phyloP scores from a whole-genome alignment of 2,797 vertebrate species.

The Esox masquinongy region DNA sequence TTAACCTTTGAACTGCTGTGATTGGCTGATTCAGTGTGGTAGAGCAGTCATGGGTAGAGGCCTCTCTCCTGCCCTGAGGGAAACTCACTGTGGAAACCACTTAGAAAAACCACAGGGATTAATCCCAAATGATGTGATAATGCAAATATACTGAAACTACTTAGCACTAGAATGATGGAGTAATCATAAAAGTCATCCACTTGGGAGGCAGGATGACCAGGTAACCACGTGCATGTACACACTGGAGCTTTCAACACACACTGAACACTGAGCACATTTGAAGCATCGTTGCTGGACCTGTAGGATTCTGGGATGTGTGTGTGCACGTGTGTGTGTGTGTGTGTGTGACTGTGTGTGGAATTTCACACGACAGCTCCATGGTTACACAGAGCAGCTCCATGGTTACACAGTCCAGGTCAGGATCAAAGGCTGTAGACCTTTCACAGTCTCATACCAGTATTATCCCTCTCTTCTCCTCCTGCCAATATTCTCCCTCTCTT shows the following conservation, averaged over 20 bases:
- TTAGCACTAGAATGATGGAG: not conserved
- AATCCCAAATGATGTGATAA: not conserved
- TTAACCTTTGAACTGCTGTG: constrained; percentile 12
- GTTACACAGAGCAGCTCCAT: constrained; percentile 41
- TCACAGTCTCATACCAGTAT: constrained; percentile 38
- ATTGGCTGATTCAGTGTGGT: not conserved
- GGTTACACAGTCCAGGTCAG: constrained; percentile 43
- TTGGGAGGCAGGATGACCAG: not conserved
- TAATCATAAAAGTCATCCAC: not conserved
- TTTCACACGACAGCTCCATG: constrained; percentile 69
- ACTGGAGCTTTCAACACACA: not conserved
- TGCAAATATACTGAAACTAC: not conserved
- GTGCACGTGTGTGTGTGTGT: not conserved
- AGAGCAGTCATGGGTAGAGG: not conserved
- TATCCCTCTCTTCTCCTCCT: not conserved
- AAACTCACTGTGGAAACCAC: not conserved
- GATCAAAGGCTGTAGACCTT: constrained; percentile 70
- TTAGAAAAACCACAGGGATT: not conserved
- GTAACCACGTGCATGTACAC: not conserved
- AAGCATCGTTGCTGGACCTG: constrained; percentile 24
- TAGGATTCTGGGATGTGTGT: constrained; percentile 39
- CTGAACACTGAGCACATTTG: constrained; percentile 12
- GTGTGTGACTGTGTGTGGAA: constrained; percentile 54
- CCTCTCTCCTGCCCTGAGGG: not conserved
- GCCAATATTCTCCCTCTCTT: too few species aligned